phyloP scores from a whole-genome alignment of 37 sponge, comb jelly and placozoan species.

The Chondrosia reniformis region DNA sequence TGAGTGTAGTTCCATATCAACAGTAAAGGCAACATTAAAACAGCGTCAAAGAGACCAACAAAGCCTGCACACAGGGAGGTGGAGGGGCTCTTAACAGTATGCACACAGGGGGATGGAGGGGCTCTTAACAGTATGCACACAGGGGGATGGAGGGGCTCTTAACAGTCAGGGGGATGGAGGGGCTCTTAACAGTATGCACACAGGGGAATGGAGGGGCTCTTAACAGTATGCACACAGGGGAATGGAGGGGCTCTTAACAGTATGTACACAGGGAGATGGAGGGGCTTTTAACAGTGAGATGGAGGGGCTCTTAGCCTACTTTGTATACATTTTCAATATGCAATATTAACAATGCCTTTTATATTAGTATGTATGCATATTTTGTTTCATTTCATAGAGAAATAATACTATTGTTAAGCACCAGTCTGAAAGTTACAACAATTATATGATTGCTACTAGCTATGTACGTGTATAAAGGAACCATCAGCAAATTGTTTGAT shows the following conservation, averaged over 20 bases:
- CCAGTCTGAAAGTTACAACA: too few species aligned
- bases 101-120: not conserved
- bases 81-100: not conserved
- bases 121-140: not conserved
- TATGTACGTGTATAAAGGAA: too few species aligned
- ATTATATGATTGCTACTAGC: too few species aligned
- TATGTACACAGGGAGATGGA: not conserved
- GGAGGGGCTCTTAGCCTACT: too few species aligned
- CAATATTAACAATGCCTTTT: too few species aligned
- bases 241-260: not conserved
- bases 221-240: not conserved
- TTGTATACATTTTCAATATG: too few species aligned
- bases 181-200: conserved; percentile 61
- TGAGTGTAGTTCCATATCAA: conserved; percentile 65
- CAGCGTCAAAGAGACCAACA: conserved; percentile 66
- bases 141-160: not conserved
- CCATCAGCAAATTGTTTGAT: too few species aligned
- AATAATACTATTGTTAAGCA: too few species aligned
- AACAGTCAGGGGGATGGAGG: too few species aligned
- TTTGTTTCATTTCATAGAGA: too few species aligned
- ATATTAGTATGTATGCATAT: too few species aligned
- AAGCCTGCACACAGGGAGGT: conserved; percentile 41
- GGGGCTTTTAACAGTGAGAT: too few species aligned
- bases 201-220: not conserved
- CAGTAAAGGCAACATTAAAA: conserved; percentile 68